Base-by-base conservation (phyloP, 2,113 vertebrate genomes). In the Vidua macroura region DNA sequence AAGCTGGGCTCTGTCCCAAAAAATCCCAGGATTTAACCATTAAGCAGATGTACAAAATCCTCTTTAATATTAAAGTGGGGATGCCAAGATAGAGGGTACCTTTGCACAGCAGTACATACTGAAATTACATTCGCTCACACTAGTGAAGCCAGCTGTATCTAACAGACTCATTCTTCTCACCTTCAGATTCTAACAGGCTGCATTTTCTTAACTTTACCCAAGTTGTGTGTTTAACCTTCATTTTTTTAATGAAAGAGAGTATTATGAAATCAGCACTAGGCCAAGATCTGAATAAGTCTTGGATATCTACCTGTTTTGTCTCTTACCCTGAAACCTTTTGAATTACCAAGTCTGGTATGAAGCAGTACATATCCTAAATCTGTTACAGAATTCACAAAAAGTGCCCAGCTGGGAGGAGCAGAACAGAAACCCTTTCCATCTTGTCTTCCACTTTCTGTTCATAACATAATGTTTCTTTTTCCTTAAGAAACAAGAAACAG, bases 31-130 rank as follows among this genome's bases (percentile, higher is more conserved):
- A 74, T 81, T 77, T 74, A 83, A 49, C 24, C 24, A 23, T 62
- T 70, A 48, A 73, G 33, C 52, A 59, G 44, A 43, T 69, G 21
- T 52, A 56, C 51, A 73, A 68, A 86, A 60, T 53, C 10, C 3
- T 41, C 23, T 73, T 58, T n/a, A 77, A 56, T 35, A 28, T 35
- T 56, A 10, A 73, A 62, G 31, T n/a, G 31, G 8, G 7, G 9
- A n/a, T 91, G 55, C 20, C 0, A 0, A 59, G 39, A 27, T n/a
- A 41, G 59, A 19, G 21, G 51, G 4, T 9, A 48, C 10, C 17
- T 48, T 48, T 5, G 2, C 31, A n/a, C 6, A 81, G 28, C n/a
- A 78, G 22, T 46, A 41, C 28, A 31, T 37, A 35, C 13, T 74
- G 46, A 64, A 91, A 77, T 35, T 30, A 22, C 58, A 51, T 52